Evolutionary conservation across 2,113 vertebrate species (phyloP), one percentile per base, ranked within the genome.

Genomic region (Piprites chloris): DNA sequence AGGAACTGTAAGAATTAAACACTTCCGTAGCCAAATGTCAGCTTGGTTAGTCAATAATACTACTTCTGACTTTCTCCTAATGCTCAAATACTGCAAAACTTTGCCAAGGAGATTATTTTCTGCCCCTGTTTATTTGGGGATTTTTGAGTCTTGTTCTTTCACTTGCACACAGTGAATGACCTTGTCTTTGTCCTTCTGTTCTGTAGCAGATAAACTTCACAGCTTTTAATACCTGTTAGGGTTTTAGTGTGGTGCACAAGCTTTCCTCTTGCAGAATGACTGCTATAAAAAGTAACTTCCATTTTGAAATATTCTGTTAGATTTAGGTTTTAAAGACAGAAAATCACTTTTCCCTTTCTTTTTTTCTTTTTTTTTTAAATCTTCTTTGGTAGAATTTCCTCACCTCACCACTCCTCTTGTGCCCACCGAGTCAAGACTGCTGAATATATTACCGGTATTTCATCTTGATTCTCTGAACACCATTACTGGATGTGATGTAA

Each of bases 141-240:
- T 94, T 96, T 97, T 49, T 39, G 32, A 94, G 30, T 24, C 67
- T 90, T 55, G 50, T 63, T 94, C 93, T 85, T 86, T 90, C 42
- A 32, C 67, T 90, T 74, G 32, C 71, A 66, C 26, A 6, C 12
- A 50, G 50, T 27, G 44, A 52, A 55, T 86, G 85, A 93, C 92
- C 82, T 95, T 94, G 94, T 71, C 75, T 87, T 96, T 90, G 85
- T 93, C 90, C 79, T 94, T 90, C 93, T 90, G 68, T 86, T 96
- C 79, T n/a, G 39, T 50, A 71, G 68, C 9, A 5, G 90, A 71
- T 80, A 94, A 95, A 96, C 72, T 83, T 88, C 52, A 71, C 68
- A 56, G 79, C 37, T 88, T 89, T 94, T 91, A 95, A 93, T 95
- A 90, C 73, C 79, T 81, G 56, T 30, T 88, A 80, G 19, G 5